Conservation (phyloP, 2,888 invertebrate genomes). For the Ochlodes sylvanus region DNA sequence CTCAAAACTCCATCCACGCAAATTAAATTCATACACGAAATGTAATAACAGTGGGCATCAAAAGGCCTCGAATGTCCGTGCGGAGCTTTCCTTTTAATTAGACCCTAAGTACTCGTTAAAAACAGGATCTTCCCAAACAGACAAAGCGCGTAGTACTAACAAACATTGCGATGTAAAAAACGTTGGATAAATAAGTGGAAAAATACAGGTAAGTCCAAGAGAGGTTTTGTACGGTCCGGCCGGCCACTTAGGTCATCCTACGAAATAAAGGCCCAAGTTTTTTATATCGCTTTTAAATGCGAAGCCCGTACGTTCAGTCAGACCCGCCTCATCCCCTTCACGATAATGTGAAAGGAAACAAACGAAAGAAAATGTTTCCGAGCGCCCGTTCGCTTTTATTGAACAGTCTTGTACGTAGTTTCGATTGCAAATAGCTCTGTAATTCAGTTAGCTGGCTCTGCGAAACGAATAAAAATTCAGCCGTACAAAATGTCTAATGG, state of each 20-base stretch:
- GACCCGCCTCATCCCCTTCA: constrained; percentile 73
- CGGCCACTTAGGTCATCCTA: constrained; percentile 85
- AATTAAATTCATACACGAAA: constrained; percentile 83
- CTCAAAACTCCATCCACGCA: constrained; percentile 77
- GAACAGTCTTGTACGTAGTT: constrained; percentile 75
- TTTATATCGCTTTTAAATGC: constrained; percentile 85
- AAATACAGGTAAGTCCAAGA: constrained; percentile 85
- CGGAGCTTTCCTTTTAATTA: constrained; percentile 84
- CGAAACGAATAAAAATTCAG: constrained; percentile 62
- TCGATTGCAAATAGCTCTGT: constrained; percentile 82
- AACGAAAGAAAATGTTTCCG: constrained; percentile 83
- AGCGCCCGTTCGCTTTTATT: constrained; percentile 79
- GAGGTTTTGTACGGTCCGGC: constrained; percentile 81
- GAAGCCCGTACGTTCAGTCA: constrained; percentile 73
- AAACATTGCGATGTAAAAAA: constrained; percentile 82
- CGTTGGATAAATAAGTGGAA: constrained; percentile 84
- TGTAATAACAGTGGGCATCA: constrained; percentile 82
- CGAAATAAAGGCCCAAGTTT: constrained; percentile 82
- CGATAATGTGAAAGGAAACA: constrained; percentile 83
- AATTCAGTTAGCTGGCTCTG: constrained; percentile 73
- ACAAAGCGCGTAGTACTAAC: constrained; percentile 79
- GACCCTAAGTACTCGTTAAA: constrained; percentile 84
- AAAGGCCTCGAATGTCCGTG: constrained; percentile 81
- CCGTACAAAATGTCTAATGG: constrained; percentile 60
- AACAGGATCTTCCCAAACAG: constrained; percentile 81